Evolutionary conservation across 2,113 vertebrate genomes (phyloP).

Genomic region (Formicarius rufipectus): DNA sequence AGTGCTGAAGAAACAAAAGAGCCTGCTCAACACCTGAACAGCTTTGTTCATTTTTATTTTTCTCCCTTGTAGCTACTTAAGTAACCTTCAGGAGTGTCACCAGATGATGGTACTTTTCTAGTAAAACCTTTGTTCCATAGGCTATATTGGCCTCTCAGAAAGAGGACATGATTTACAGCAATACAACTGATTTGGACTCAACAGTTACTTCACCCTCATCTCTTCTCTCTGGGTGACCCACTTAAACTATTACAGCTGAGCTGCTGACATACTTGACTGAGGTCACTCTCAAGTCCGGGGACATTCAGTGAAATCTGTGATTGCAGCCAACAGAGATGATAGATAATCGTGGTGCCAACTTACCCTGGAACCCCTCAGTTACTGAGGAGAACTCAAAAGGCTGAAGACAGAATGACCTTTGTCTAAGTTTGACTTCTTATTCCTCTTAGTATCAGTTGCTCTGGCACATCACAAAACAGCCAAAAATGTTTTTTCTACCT

Average conservation of each 20-base stretch:
- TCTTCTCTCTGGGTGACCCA: neutral
- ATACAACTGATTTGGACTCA: neutral
- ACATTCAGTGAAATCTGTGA: neutral
- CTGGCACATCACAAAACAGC: neutral
- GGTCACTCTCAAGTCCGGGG: neutral
- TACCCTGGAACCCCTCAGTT: neutral
- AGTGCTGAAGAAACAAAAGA: neutral
- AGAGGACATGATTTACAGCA: neutral
- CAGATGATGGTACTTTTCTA: neutral
- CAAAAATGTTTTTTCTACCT: constrained; percentile 6
- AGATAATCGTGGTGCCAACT: neutral
- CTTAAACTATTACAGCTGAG: neutral
- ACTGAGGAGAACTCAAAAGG: neutral
- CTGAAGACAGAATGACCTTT: neutral
- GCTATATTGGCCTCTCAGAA: neutral
- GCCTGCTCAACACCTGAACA: neutral
- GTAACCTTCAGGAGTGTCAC: neutral
- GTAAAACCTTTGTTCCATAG: neutral
- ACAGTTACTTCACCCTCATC: neutral
- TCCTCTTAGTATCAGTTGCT: neutral
- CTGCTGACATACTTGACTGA: neutral
- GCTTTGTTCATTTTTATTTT: neutral
- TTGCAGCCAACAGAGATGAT: neutral
- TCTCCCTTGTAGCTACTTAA: neutral
- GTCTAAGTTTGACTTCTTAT: neutral